phyloP scores from a whole-genome alignment of 2,113 vertebrate genomes.

The Platysteira castanea region DNA sequence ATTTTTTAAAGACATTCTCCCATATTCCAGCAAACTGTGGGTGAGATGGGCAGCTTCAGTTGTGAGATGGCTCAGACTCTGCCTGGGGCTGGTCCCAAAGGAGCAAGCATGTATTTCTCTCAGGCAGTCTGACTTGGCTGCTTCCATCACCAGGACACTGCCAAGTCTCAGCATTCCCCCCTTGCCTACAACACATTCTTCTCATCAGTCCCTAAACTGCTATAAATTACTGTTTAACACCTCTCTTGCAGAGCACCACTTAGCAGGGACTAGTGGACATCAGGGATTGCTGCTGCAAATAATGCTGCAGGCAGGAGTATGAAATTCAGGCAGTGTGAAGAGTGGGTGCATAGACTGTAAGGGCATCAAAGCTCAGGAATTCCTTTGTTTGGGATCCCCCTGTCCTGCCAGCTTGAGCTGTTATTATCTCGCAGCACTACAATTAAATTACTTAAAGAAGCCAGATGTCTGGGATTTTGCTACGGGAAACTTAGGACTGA shows the following conservation, averaged over 20 bases:
- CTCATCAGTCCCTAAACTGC: neutral
- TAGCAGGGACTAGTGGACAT: neutral
- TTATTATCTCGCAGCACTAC: too few species aligned
- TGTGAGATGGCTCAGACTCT: neutral
- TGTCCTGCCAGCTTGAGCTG: neutral
- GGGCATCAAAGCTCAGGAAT: neutral
- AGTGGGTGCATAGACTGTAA: neutral
- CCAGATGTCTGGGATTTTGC: neutral
- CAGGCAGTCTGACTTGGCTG: neutral
- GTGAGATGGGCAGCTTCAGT: neutral
- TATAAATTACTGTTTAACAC: neutral
- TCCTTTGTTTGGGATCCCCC: neutral
- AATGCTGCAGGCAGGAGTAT: neutral
- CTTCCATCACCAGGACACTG: neutral
- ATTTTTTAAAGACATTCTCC: neutral
- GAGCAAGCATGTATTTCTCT: neutral
- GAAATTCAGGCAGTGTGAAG: neutral
- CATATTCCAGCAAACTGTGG: neutral
- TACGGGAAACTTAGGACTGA: neutral
- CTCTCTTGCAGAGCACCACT: neutral
- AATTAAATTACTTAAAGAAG: neutral
- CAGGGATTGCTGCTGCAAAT: neutral
- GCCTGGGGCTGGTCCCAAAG: neutral
- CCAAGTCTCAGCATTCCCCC: neutral
- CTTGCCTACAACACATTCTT: neutral